Base-by-base conservation (phyloP, 2,113 vertebrate species). In the Leucosticte australis region DNA sequence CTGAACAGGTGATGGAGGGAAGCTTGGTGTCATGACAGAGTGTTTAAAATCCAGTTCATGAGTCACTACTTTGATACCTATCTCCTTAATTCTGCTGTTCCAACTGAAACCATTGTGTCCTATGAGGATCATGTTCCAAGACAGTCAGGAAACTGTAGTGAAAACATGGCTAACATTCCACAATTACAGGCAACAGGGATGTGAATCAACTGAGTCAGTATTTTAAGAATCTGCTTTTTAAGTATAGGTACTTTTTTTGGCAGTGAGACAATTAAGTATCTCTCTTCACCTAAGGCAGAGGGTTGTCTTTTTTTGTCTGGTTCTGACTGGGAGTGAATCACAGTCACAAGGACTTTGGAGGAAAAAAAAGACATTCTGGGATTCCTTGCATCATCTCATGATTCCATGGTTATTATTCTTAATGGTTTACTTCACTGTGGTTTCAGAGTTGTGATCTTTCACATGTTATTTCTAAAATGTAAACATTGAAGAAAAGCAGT, bases 21-120 rank as follows among this genome's bases (percentile, higher is more conserved):
- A 19, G 20, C 6, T 3, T 44, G 12, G 7, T 75, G 37, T 49
- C 31, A 75, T 18, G 28, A 41, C 6, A 64, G 23, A 77, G 14
- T 35, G 12, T 74, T 84, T 81, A 78, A 93, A 87, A 28, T 15
- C 14, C 21, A 39, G 10, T 31, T 69, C 0, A 35, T 57, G 11
- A 37, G 11, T 52, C 47, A 65, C 2, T 24, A 35, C n/a, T 71
- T 49, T 83, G 39, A 57, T 52, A 65, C 2, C 6, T 85, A 7
- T 46, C 82, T 82, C n/a, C 31, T 62, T 62, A 75, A 65, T 56
- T 56, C 12, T 62, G 11, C 24, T 11, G 1, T 65, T 92, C 70
- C 42, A 44, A 1, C 15, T 0, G 1, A 74, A 94, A 22, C 3
- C 8, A 4, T 62, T 2, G 1, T 15, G 21, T 67, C 22, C 46